phyloP scores from a whole-genome alignment of 1,140 invertebrate species.

The Sitophilus oryzae region DNA sequence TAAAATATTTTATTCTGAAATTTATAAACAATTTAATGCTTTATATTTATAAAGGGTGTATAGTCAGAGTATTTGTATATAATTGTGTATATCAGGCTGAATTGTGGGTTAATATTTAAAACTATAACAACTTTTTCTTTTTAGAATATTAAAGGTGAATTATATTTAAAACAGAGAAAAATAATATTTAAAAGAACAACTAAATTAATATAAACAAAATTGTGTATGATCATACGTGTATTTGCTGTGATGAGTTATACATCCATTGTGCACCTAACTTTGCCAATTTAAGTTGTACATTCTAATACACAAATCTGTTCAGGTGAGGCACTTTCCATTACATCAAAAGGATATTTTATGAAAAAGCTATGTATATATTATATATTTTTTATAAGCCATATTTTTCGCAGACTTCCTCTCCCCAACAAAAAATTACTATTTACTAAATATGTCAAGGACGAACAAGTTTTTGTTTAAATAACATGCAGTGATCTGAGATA shows the following conservation, averaged over 20 bases:
- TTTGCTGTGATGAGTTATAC: slow-evolving; percentile 16
- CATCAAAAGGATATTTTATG: slow-evolving; percentile 2
- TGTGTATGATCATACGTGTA: slow-evolving; percentile 1
- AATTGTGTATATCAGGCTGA: too few relatives aligned
- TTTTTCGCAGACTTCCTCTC: slow-evolving; percentile 23
- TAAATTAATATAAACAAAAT: slow-evolving; percentile 19
- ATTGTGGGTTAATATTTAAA: background rate
- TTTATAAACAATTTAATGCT: too few relatives aligned
- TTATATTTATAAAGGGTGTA: too few relatives aligned
- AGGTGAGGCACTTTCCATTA: slow-evolving; percentile 16
- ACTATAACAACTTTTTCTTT: slow-evolving; percentile 33
- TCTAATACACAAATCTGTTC: background rate
- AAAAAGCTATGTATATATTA: background rate
- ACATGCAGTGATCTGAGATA: slow-evolving; percentile 8
- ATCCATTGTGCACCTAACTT: slow-evolving; percentile 15
- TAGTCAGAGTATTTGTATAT: too few relatives aligned
- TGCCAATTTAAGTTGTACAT: slow-evolving; percentile 9
- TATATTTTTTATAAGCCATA: slow-evolving; percentile 17
- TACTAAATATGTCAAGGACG: slow-evolving; percentile 16
- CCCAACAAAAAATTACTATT: slow-evolving; percentile 19
- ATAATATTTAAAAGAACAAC: too few relatives aligned
- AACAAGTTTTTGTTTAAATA: slow-evolving; percentile 11
- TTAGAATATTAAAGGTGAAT: slow-evolving; percentile 22
- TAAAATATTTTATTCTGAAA: too few relatives aligned
- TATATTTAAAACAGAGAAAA: slow-evolving; percentile 7